A percentile compares a stretch with the other conserved stretches of the same genome.
These are phyloP conservation scores for Salminus brasiliensis DNA, from an alignment of 2,113 vertebrate species.

Conservation along the genomic window DNA sequence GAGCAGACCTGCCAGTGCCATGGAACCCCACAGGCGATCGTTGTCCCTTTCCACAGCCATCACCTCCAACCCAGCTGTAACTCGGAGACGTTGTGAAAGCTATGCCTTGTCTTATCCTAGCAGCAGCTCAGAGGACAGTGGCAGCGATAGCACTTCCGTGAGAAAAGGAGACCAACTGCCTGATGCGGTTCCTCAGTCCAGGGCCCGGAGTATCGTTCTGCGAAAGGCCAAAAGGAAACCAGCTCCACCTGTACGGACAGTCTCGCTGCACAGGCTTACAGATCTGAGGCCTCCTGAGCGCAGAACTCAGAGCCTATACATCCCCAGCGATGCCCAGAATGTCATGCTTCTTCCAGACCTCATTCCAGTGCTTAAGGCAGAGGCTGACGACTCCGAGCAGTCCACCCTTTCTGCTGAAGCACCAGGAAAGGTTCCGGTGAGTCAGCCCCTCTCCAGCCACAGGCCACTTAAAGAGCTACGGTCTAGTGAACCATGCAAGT, in stretches of 20 bases:
- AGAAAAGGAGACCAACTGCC: constrained; percentile 64
- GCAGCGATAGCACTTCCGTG: constrained; percentile 77
- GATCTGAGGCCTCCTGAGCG: constrained; percentile 64
- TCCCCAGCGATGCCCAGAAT: constrained; percentile 64
- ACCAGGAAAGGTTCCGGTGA: constrained; percentile 28
- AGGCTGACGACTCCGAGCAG: constrained; percentile 2
- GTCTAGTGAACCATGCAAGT: constrained; percentile 73
- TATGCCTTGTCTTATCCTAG: constrained; percentile 79
- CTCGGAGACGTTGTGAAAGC: constrained; percentile 66
- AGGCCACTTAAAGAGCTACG: constrained; percentile 77
- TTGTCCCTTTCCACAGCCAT: constrained; percentile 76
- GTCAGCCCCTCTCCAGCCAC: constrained; percentile 51
- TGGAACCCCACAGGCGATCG: constrained; percentile 51
- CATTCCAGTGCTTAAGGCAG: constrained; percentile 56
- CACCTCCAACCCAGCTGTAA: constrained; percentile 60
- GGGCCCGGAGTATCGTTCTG: constrained; percentile 82
- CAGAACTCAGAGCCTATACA: constrained; percentile 80
- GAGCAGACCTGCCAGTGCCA: constrained; percentile 43
- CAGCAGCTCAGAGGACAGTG: constrained; percentile 81
- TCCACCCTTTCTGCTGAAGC: not conserved
- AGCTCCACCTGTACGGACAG: constrained; percentile 79
- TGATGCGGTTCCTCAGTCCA: constrained; percentile 70
- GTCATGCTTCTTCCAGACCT: constrained; percentile 60
- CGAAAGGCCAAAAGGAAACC: constrained; percentile 89
- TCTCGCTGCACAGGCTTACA: constrained; percentile 80